A percentile compares a stretch with the other conserved stretches of the same genome.
phyloP scores from a whole-genome alignment of 2,888 invertebrate genomes.

The Adelognathus sp. region DNA sequence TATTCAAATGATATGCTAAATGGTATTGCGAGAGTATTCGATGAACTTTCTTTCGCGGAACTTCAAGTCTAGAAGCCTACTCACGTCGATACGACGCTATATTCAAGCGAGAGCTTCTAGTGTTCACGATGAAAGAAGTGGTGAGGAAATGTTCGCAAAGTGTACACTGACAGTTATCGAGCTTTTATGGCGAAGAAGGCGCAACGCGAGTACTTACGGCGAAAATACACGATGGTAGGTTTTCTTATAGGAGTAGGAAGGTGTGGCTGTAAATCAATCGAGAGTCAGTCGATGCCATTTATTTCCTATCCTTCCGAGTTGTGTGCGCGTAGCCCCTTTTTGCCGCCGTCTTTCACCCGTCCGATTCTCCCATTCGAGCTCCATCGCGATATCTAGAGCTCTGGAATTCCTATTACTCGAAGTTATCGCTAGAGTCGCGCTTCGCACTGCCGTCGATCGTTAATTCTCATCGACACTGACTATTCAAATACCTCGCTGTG shows the following conservation, averaged over 20 bases:
- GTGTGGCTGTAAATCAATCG: slow-evolving; percentile 2
- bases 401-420: slow-evolving; percentile 46
- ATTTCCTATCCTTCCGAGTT: slow-evolving; percentile 7
- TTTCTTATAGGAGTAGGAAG: neutral
- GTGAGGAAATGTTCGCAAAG: neutral
- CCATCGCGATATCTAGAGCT: slow-evolving; percentile 27
- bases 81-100: neutral
- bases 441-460: slow-evolving; percentile 17
- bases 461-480: slow-evolving; percentile 27
- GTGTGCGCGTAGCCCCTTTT: neutral
- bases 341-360: slow-evolving; percentile 1
- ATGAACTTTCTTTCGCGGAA: neutral
- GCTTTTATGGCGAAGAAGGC: slow-evolving; percentile 1
- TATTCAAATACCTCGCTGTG: slow-evolving; percentile 14
- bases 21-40: neutral
- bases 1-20: neutral
- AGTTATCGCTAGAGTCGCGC: slow-evolving; percentile 25
- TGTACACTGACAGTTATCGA: neutral
- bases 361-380: neutral
- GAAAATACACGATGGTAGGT: neutral
- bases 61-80: neutral
- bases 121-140: neutral
- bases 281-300: slow-evolving; percentile 34
- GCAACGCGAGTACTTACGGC: neutral
- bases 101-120: neutral